Conservation (phyloP, 2,888 invertebrate species). For the Leptinotarsa juncta region DNA sequence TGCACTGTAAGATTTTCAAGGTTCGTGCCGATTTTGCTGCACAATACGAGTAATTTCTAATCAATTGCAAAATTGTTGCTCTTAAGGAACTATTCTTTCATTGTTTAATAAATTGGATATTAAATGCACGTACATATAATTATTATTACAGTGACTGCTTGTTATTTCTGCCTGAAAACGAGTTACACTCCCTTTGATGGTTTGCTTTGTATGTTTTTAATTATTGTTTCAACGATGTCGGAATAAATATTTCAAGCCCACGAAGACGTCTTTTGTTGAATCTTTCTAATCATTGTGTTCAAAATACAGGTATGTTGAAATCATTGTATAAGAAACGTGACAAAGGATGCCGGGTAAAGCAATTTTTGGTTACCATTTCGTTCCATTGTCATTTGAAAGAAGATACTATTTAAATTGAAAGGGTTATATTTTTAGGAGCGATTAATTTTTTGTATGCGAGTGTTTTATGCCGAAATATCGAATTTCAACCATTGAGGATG, state of each 20-base stretch:
- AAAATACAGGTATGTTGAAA: background rate
- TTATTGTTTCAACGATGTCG: background rate
- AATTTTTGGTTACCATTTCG: background rate
- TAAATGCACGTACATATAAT: constrained; percentile 5
- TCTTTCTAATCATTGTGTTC: constrained; percentile 6
- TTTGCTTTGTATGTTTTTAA: constrained; percentile 8
- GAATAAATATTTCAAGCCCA: background rate
- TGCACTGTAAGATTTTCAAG: background rate
- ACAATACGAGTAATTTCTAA: background rate
- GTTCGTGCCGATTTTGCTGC: background rate
- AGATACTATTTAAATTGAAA: background rate
- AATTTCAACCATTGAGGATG: too few species aligned
- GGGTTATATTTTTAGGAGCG: too few species aligned
- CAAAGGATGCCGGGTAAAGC: background rate
- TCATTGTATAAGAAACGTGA: background rate
- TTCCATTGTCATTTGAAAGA: background rate
- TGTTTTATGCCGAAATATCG: too few species aligned
- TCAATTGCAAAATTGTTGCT: background rate
- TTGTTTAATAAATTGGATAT: constrained; percentile 13
- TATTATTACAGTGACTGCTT: background rate
- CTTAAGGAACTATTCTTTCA: background rate
- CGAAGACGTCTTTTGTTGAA: constrained; percentile 5
- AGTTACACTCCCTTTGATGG: background rate
- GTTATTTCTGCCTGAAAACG: constrained; percentile 2
- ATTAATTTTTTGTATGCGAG: too few species aligned